Evolutionary conservation across 2,113 vertebrate genomes (phyloP), one percentile per base, ranked within the genome.

Genomic region (Suricata suricatta): DNA sequence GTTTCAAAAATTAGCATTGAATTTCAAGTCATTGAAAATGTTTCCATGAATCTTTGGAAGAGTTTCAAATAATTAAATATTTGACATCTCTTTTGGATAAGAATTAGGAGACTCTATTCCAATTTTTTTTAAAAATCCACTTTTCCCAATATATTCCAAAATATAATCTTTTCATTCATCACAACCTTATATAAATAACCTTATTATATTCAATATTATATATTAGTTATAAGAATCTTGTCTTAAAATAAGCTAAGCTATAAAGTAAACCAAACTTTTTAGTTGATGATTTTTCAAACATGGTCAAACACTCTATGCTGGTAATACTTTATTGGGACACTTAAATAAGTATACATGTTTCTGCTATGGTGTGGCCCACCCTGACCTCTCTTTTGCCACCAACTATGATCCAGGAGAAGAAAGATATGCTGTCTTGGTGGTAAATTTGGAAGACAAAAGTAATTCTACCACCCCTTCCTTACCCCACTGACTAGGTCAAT

Each of bases 1-100:
- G 82, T 97, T 88, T 97, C 91, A 98, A 95, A 97, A 98, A 97
- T 98, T 96, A 97, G 38, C 97, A 97, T 57, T 97, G 94, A 97
- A 84, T 97, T 97, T 96, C 77, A 88, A 97, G 89, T 97, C 33
- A 94, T 60, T 97, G 76, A 92, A 95, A 92, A 66, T 80, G 69
- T 95, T 98, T 96, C 82, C 68, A 91, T 93, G 54, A 87, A 97
- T 96, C 64, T 93, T 88, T 95, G 92, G 71, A 93, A 93, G 79
- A 76, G 35, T 95, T 94, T 96, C 86, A 96, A 96, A 91, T 93
- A 95, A 96, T 91, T 93, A 95, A 93, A 98, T 95, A 88, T 83
- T 69, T 77, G 23, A 88, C 38, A 85, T 82, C 86, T 93, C 76
- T 74, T 95, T 97, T 79, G 90, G 66, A 71, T 83, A 87, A n/a